Base-by-base conservation (phyloP, 2,113 vertebrate species). In the Isurus oxyrinchus region DNA sequence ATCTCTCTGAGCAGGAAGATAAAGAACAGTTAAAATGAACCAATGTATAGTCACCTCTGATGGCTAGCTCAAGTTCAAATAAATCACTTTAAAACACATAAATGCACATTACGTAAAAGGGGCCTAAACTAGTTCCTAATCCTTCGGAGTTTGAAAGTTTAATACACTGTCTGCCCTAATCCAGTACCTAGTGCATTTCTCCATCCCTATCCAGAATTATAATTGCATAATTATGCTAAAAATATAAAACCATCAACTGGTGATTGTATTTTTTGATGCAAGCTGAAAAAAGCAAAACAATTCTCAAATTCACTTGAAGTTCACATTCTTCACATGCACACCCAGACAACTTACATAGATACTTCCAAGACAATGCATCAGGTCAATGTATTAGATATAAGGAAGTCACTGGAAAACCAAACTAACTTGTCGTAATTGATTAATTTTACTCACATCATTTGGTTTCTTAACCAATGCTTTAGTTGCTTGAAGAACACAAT, bases 401-500 rank as follows among this genome's bases (percentile, higher is more conserved):
- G 27, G 19, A 67, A 23, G 57, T 35, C 35, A 94, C 23, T 72
- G 55, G 3, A 2, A 72, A 95, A 76, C 44, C 27, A 69, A 49
- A 23, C 40, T 95, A 67, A 66, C 10, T 95, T 95, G 49, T 5
- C 16, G 16, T 25, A 31, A 67, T 67, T 66, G 61, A 94, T 67
- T 57, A 67, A 95, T 72, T 76, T 53, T 76, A 76, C 94, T 95
- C 67, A 95, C 94, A 72, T 95, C 94, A 76, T 53, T 55, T 53
- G 94, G 94, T 95, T 95, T 95, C 44, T 31, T 95, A 95, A 95
- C 94, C 49, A 95, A 11, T 95, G 66, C 49, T 76, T 13, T 72
- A 7, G 94, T 95, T 95, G 94, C 94, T 76, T 95, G 94, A 72
- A 95, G 94, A 76, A 95, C 94, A 95, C 94, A 95, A 69, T 95